These are phyloP conservation scores for Butorides virescens DNA, from an alignment of 2,113 vertebrate species.

Conservation along the genomic window DNA sequence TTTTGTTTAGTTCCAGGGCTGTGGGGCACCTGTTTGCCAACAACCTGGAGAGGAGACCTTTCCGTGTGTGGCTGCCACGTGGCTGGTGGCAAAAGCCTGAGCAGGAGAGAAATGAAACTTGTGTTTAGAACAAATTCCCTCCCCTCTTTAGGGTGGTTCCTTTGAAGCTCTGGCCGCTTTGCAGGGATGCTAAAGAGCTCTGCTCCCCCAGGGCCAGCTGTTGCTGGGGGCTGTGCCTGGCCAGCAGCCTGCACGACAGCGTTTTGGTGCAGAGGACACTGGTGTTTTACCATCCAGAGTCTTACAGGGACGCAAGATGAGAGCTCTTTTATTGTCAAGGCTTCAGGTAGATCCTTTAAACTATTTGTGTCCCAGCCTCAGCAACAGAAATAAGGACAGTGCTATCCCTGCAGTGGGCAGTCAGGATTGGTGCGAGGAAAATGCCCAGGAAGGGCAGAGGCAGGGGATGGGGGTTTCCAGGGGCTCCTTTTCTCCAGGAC, in stretches of 20 bases:
- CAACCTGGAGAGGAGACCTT: background rate
- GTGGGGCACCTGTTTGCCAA: background rate
- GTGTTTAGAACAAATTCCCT: background rate
- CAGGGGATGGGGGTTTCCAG: background rate
- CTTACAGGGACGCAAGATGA: background rate
- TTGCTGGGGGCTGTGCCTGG: background rate
- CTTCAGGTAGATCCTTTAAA: background rate
- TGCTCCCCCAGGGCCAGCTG: background rate
- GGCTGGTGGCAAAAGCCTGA: background rate
- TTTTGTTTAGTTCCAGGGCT: background rate
- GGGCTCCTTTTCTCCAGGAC: background rate
- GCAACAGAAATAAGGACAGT: background rate
- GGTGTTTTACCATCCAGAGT: background rate
- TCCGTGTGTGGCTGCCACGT: background rate
- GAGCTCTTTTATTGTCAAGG: background rate
- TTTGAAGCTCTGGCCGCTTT: background rate
- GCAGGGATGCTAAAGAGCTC: background rate
- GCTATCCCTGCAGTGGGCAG: background rate
- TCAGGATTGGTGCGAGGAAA: background rate
- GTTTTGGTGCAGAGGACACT: accelerated
- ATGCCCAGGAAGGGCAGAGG: background rate
- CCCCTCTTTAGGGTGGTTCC: background rate
- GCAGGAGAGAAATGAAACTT: background rate
- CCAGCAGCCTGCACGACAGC: background rate
- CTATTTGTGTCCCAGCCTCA: background rate